These are phyloP conservation scores for Pachyramphus minor DNA, from an alignment of 2,113 vertebrate species.

Conservation along the genomic window DNA sequence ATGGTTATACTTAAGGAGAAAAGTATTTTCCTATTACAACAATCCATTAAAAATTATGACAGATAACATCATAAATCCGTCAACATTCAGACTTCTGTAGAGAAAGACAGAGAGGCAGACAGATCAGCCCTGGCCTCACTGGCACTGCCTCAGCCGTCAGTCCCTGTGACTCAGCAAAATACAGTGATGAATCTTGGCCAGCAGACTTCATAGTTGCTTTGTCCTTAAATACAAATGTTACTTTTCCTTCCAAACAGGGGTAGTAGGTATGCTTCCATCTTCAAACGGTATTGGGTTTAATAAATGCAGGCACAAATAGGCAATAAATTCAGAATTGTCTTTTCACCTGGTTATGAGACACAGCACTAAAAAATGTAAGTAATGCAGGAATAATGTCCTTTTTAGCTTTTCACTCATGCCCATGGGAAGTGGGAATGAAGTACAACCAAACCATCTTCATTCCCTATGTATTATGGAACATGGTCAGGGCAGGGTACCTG, in stretches of 20 bases:
- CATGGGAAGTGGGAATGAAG: background rate
- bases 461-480: background rate
- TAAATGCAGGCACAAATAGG: background rate
- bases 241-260: background rate
- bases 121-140: background rate
- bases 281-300: background rate
- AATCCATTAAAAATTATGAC: background rate
- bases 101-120: background rate
- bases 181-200: background rate
- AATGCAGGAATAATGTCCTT: background rate
- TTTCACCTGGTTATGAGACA: background rate
- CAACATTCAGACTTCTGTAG: background rate
- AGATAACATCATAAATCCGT: background rate
- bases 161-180: background rate
- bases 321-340: background rate
- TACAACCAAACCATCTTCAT: background rate
- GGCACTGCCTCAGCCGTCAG: background rate
- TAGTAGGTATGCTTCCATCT: background rate
- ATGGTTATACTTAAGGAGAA: background rate
- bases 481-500: background rate
- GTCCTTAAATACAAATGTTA: background rate
- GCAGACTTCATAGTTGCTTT: background rate
- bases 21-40: background rate
- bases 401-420: background rate
- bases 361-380: background rate